Percentiles rank a stretch among this genome's conserved stretches.
phyloP scores from a whole-genome alignment of 2,888 invertebrate genomes.

The Drosophila greeni region DNA sequence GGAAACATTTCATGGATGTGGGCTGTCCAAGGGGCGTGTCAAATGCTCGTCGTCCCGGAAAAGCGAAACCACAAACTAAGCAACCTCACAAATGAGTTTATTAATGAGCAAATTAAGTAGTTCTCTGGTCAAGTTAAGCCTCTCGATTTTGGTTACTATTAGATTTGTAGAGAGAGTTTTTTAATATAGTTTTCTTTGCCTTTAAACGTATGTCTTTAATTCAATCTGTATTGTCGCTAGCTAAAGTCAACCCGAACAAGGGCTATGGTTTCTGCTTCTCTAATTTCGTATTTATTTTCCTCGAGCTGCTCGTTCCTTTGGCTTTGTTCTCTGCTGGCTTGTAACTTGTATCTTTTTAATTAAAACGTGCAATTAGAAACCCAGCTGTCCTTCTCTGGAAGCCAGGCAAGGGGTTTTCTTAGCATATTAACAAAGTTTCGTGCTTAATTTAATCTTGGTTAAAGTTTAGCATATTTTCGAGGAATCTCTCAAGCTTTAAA shows the following conservation, averaged over 20 bases:
- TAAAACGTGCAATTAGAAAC: conserved; percentile 48
- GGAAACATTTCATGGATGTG: conserved; percentile 4
- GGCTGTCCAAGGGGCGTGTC: conserved; percentile 21
- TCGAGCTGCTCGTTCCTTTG: background rate
- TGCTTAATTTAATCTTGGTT: conserved; percentile 66
- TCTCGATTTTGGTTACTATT: background rate
- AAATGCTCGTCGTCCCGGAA: conserved; percentile 25
- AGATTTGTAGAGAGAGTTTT: background rate
- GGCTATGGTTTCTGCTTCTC: conserved; percentile 7
- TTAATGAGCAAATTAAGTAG: conserved; percentile 41
- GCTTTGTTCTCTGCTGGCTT: conserved; percentile 4
- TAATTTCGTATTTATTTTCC: conserved; percentile 16
- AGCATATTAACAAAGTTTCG: conserved; percentile 67
- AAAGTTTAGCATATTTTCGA: conserved; percentile 28
- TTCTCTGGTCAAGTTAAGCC: background rate
- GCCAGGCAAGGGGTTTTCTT: conserved; percentile 40
- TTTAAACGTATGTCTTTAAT: background rate
- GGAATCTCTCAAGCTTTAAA: conserved; percentile 29
- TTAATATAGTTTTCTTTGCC: background rate
- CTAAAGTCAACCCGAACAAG: conserved; percentile 1
- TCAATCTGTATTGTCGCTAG: background rate
- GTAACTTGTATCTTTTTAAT: conserved; percentile 58
- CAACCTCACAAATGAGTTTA: conserved; percentile 44
- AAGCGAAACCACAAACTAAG: conserved; percentile 21
- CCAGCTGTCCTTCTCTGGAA: conserved; percentile 6